Evolutionary conservation across 1,140 invertebrate genomes (phyloP), one percentile per base, ranked within the genome.

Genomic region (Orchesella cincta): DNA sequence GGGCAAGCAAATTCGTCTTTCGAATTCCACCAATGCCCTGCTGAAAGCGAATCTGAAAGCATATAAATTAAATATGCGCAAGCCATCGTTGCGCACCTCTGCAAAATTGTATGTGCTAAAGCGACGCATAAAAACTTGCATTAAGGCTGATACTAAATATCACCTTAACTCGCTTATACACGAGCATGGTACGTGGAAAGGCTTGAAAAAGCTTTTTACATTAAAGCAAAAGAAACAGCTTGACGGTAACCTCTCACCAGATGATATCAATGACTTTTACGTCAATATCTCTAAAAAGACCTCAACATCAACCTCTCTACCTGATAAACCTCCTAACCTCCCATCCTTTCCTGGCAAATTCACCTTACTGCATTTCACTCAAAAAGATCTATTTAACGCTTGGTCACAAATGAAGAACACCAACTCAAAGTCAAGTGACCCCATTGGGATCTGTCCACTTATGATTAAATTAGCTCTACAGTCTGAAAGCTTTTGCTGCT

Each of bases 321-420:
- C 67, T 31, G 23, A 31, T 18, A 14, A 8, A 14, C 71, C 14
- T 23, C 16, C 29, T 71, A 34, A 34, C 36, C 14, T 29, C 36
- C 14, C 23, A 18, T 26, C 2, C 16, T 5, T 20, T 73, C 34
- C 14, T 26, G 26, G 46, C 26, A 14, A 46, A n/a, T 39, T 73
- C 46, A 46, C 3, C 18, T 73, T 73, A 28, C 67, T 8, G 31
- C 18, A 8, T 71, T 16, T 33, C 29, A 36, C 29, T 3, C 14
- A 28, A 36, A 71, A 71, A 12, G 23, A 31, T 12, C 16, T 71
- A 31, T 3, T 5, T 39, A 39, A 39, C 3, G 20, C 26, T 8
- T 73, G 71, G 71, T 46, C 18, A 8, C n/a, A 29, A 2, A 73
- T 73, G 71, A 46, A 73, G 28, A 71, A 71, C 2, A 14, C 23